These are phyloP conservation scores for Ladona fulva DNA, from an alignment of 1,140 invertebrate genomes.

Conservation along the genomic window DNA sequence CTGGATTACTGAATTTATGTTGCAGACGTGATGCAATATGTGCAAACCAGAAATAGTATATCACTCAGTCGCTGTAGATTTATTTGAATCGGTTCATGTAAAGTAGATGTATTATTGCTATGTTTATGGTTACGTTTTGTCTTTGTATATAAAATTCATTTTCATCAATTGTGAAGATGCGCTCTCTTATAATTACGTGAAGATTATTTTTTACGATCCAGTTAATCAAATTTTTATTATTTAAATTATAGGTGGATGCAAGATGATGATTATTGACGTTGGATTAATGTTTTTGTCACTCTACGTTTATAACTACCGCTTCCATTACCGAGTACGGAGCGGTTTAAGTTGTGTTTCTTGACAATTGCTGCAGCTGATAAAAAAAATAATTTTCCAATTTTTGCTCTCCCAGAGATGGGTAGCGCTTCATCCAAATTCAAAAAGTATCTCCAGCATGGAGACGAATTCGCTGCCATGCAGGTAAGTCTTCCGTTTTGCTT, in stretches of 20 bases:
- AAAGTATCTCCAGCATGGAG: conserved; percentile 60
- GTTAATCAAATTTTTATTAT: too few species aligned
- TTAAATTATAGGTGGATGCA: not conserved
- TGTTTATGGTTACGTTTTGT: too few species aligned
- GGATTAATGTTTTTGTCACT: not conserved
- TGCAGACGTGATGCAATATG: too few species aligned
- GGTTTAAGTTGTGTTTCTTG: conserved; percentile 13
- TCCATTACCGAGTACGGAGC: not conserved
- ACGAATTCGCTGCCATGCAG: conserved; percentile 60
- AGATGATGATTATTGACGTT: conserved; percentile 2
- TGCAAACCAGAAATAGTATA: too few species aligned
- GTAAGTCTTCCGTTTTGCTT: conserved; percentile 30
- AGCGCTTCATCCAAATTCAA: conserved; percentile 61
- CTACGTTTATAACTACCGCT: not conserved
- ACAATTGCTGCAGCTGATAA: conserved; percentile 10
- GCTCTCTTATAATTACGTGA: too few species aligned
- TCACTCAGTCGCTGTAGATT: too few species aligned
- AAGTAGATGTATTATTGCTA: too few species aligned
- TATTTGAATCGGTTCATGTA: too few species aligned
- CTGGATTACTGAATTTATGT: too few species aligned
- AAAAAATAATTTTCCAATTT: not conserved
- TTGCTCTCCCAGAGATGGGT: conserved; percentile 42
- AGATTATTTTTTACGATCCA: too few species aligned
- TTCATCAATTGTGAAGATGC: too few species aligned
- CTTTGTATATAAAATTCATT: too few species aligned